Evolutionary conservation across 2,888 invertebrate species (phyloP).

Genomic region (Chymomyza amoena): DNA sequence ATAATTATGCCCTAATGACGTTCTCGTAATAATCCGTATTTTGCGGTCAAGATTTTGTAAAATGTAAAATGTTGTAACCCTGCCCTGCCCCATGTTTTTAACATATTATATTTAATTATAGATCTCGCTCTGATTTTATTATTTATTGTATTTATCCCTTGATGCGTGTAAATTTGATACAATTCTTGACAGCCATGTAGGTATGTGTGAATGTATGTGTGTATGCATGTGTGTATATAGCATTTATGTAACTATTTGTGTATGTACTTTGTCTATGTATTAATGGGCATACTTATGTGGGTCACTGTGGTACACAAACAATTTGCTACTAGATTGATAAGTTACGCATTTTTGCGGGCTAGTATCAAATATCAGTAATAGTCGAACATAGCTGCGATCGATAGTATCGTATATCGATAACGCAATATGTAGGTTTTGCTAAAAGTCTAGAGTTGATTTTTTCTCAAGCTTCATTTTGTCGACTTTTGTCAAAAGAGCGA

Average conservation of each 20-base stretch:
- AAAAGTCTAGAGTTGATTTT: no score
- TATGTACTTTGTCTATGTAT: not conserved
- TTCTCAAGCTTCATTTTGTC: no score
- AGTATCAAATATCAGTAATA: not conserved
- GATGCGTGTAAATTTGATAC: not conserved
- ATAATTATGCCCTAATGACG: not conserved
- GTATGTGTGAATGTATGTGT: no score
- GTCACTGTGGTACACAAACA: not conserved
- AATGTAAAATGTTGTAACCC: not conserved
- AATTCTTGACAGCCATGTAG: no score
- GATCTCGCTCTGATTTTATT: not conserved
- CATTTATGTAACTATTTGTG: not conserved
- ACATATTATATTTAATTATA: not conserved
- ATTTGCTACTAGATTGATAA: not conserved
- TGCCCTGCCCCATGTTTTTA: not conserved
- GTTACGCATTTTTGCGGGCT: not conserved
- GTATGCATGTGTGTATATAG: no score
- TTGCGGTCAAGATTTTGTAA: not conserved
- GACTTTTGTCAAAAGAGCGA: no score
- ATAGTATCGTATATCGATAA: no score
- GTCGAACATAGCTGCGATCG: not conserved
- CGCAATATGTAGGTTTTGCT: no score
- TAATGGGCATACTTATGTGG: not conserved
- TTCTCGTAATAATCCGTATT: not conserved
- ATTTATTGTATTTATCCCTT: not conserved